Conservation (phyloP, 2,888 invertebrate genomes). For the Eurytoma adleriae region DNA sequence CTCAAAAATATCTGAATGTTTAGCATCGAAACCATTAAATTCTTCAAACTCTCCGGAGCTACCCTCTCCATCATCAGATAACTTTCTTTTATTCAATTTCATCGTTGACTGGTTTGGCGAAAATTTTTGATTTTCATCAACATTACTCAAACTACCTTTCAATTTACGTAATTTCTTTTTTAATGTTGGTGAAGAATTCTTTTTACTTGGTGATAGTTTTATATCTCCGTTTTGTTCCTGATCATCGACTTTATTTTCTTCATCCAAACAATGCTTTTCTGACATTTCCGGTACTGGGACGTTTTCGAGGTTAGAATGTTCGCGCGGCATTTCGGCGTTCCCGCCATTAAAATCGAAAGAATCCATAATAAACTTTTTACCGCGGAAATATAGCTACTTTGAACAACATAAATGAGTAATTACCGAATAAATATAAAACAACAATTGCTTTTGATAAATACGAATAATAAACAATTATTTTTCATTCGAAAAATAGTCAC, state of each 20-base stretch:
- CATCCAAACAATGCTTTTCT: constrained; percentile 20
- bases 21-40: constrained; percentile 47
- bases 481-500: too few species aligned
- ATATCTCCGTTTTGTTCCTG: constrained; percentile 41
- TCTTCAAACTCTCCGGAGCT: constrained; percentile 47
- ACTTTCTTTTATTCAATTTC: constrained; percentile 37
- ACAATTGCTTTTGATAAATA: too few species aligned
- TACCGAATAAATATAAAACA: too few species aligned
- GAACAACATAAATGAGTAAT: background rate
- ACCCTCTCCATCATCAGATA: constrained; percentile 30
- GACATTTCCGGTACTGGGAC: constrained; percentile 9
- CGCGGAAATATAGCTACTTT: background rate
- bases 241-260: background rate
- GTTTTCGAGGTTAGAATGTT: constrained; percentile 51
- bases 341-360: constrained; percentile 51
- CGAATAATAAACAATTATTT: too few species aligned
- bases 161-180: constrained; percentile 42
- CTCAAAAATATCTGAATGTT: constrained; percentile 29
- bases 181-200: constrained; percentile 20
- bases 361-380: constrained; percentile 36
- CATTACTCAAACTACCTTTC: constrained; percentile 24
- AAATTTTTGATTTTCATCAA: constrained; percentile 19
- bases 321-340: constrained; percentile 44
- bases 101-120: background rate
- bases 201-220: constrained; percentile 29